Conservation (phyloP, 2,113 vertebrate species). For the Eretmodus cyanostictus region DNA sequence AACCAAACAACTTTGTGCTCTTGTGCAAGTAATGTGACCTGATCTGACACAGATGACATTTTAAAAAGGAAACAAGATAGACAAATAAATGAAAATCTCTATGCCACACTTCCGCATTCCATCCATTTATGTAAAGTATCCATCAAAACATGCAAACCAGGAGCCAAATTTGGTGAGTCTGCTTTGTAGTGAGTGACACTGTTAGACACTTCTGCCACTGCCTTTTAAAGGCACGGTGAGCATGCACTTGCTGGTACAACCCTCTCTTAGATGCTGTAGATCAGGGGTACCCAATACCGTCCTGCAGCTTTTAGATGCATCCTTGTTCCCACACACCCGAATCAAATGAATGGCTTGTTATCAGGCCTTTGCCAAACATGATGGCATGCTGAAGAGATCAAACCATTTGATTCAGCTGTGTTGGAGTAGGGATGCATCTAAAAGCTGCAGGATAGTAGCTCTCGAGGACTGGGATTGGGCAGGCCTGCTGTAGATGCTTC, state of each 20-base stretch:
- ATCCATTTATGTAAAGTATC: not conserved
- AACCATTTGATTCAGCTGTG: not conserved
- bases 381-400: not conserved
- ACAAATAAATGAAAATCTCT: not conserved
- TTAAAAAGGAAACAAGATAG: not conserved
- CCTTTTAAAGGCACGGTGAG: fast-evolving
- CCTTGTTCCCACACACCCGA: not conserved
- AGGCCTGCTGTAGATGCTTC: not conserved
- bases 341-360: not conserved
- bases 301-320: not conserved
- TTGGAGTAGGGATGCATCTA: not conserved
- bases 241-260: not conserved
- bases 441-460: not conserved
- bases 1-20: not conserved
- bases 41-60: not conserved
- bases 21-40: not conserved
- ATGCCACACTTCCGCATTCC: not conserved
- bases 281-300: not conserved
- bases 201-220: not conserved
- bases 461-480: not conserved
- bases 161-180: not conserved
- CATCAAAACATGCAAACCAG: not conserved
- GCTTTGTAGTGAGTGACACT: not conserved
- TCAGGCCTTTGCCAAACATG: not conserved
- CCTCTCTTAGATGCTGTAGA: not conserved